Conservation (phyloP, 2,888 invertebrate species). For the Nephrotoma flavescens region DNA sequence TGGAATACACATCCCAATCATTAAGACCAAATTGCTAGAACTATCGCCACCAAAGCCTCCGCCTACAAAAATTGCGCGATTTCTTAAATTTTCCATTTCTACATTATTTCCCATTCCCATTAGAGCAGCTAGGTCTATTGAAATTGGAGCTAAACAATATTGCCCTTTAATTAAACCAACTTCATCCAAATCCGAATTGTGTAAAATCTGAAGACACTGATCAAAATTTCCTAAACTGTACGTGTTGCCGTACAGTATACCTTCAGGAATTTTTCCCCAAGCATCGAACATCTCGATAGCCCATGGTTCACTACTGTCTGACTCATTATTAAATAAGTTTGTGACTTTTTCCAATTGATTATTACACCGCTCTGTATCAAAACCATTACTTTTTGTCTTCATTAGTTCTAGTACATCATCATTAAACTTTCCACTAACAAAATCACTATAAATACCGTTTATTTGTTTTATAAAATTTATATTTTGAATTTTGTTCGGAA, state of each 20-base stretch:
- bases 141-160: conserved; percentile 15
- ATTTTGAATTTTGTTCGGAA: not conserved
- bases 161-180: conserved; percentile 17
- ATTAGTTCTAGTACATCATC: not conserved
- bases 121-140: not conserved
- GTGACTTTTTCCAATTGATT: not conserved
- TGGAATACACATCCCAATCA: conserved; percentile 20
- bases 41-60: not conserved
- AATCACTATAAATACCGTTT: not conserved
- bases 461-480: not conserved
- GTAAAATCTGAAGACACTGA: conserved; percentile 18
- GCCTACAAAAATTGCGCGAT: not conserved
- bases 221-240: conserved; percentile 21
- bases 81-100: not conserved
- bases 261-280: conserved; percentile 21
- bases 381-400: not conserved
- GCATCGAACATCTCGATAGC: conserved; percentile 18
- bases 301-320: not conserved
- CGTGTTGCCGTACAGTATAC: conserved; percentile 18
- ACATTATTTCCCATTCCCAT: not conserved
- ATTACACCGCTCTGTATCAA: not conserved
- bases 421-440: not conserved
- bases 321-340: not conserved
- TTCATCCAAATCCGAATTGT: not conserved
- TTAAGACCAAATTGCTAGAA: not conserved